These are phyloP conservation scores for Oceanites oceanicus DNA, from an alignment of 2,113 vertebrate species.

Conservation along the genomic window DNA sequence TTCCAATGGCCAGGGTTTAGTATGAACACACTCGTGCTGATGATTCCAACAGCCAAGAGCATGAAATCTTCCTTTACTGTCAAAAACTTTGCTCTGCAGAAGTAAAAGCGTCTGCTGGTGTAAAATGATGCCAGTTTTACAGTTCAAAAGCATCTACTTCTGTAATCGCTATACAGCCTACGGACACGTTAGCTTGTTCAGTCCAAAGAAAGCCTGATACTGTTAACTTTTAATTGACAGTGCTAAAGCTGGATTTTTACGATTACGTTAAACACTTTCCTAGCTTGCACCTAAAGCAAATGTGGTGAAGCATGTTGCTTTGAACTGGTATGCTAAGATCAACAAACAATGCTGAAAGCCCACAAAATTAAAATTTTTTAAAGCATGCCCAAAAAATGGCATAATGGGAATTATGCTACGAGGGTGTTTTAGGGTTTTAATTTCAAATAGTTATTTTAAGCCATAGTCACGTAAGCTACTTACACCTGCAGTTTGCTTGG, in stretches of 20 bases:
- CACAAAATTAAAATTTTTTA: too few relatives aligned
- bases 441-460: not conserved
- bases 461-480: not conserved
- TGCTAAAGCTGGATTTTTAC: not conserved
- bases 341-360: not conserved
- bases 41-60: constrained; percentile 87
- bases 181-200: accelerated
- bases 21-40: constrained; percentile 86
- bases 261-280: not conserved
- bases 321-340: not conserved
- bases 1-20: constrained; percentile 74
- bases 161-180: not conserved
- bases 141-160: not conserved
- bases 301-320: not conserved
- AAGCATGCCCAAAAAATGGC: not conserved
- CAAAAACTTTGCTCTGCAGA: constrained; percentile 84
- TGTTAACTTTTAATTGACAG: not conserved
- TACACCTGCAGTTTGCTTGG: constrained; percentile 87
- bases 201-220: not conserved
- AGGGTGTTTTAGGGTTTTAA: not conserved
- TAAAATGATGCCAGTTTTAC: not conserved
- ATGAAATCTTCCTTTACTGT: constrained; percentile 91
- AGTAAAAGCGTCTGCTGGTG: not conserved
- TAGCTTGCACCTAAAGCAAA: not conserved
- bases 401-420: not conserved